Evolutionary conservation across 2,888 invertebrate genomes (phyloP).

Genomic region (Lysandra coridon): DNA sequence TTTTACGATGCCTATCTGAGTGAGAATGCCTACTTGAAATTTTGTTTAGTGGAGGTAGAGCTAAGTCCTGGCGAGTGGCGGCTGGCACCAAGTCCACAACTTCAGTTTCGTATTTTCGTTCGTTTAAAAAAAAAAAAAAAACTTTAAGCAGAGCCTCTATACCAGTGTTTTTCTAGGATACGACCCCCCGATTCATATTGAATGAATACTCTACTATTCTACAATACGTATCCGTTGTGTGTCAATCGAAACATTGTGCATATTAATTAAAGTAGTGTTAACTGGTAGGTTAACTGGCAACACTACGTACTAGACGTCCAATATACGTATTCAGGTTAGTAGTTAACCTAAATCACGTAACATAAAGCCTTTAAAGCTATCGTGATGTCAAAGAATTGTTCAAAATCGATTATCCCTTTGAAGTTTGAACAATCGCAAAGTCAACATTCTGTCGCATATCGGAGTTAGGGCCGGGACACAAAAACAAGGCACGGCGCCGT

Average conservation of each 20-base stretch:
- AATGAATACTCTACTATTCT: background rate
- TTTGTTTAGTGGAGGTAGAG: too few relatives aligned
- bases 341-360: background rate
- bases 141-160: too few relatives aligned
- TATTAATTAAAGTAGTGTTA: background rate
- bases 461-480: slow-evolving; percentile 32
- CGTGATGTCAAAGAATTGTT: slow-evolving; percentile 49
- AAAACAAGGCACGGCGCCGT: too few relatives aligned
- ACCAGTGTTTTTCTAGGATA: too few relatives aligned
- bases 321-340: background rate
- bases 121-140: too few relatives aligned
- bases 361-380: background rate
- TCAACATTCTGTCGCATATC: slow-evolving; percentile 41
- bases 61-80: too few relatives aligned
- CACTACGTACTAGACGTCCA: background rate
- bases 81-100: too few relatives aligned
- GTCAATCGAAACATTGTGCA: background rate
- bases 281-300: background rate
- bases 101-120: too few relatives aligned
- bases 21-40: too few relatives aligned
- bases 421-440: slow-evolving; percentile 34
- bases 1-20: background rate
- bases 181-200: too few relatives aligned
- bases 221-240: background rate
- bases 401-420: slow-evolving; percentile 41